phyloP scores from a whole-genome alignment of 2,113 vertebrate species.

The Xenopus laevis region DNA sequence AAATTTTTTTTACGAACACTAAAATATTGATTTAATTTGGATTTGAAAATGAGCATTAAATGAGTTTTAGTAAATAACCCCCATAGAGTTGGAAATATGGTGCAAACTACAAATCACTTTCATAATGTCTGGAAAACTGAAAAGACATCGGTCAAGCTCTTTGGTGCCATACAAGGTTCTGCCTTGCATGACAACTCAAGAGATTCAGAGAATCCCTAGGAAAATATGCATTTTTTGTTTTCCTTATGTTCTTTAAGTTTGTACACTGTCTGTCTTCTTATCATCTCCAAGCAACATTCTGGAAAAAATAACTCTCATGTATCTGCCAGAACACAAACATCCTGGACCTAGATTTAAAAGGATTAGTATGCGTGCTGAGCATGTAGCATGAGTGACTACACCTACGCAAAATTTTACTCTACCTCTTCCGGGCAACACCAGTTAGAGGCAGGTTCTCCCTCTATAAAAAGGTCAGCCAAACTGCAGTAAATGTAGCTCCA shows the following conservation, averaged over 20 bases:
- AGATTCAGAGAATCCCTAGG: neutral
- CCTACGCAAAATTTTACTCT: neutral
- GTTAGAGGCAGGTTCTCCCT: neutral
- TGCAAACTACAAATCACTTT: too few species aligned
- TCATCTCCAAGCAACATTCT: neutral
- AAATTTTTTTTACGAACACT: too few species aligned
- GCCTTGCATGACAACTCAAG: neutral
- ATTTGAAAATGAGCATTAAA: too few species aligned
- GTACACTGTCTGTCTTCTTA: slow-evolving; percentile 2
- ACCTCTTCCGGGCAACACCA: neutral
- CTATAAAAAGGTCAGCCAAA: slow-evolving; percentile 5
- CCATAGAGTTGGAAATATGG: too few species aligned
- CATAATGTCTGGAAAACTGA: too few species aligned
- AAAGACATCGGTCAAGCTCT: too few species aligned
- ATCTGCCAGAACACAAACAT: slow-evolving; percentile 42
- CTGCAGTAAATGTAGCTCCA: slow-evolving; percentile 5
- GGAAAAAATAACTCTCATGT: slow-evolving; percentile 6
- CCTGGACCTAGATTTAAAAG: slow-evolving; percentile 25
- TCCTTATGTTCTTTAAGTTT: neutral
- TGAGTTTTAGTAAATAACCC: too few species aligned
- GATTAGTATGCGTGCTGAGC: neutral
- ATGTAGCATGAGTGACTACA: slow-evolving; percentile 16
- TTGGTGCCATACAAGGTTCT: too few species aligned
- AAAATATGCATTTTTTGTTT: slow-evolving; percentile 15
- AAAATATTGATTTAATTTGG: too few species aligned